A percentile compares a stretch with the other conserved stretches of the same genome.
phyloP scores from a whole-genome alignment of 2,113 vertebrate genomes.

The Campylomormyrus numenius region DNA sequence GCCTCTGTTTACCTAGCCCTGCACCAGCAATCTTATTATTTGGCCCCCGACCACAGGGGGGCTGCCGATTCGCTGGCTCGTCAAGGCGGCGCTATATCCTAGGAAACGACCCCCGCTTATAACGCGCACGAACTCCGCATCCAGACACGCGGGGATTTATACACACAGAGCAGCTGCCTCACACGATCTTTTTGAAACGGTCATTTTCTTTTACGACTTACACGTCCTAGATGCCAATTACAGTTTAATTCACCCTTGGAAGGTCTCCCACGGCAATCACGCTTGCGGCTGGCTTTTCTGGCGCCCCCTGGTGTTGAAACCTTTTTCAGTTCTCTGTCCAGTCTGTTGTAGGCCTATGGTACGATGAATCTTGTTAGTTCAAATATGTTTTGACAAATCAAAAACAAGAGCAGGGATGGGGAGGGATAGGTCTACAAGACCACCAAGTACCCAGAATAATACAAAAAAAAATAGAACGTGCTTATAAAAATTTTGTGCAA shows the following conservation, averaged over 20 bases:
- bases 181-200: neutral
- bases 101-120: conserved; percentile 45
- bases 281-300: neutral
- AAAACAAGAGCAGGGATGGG: neutral
- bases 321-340: neutral
- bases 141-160: conserved; percentile 20
- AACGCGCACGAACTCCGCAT: neutral
- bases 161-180: neutral
- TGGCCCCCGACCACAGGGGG: conserved; percentile 42
- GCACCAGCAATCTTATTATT: conserved; percentile 18
- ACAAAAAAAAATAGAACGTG: neutral
- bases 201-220: neutral
- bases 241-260: neutral
- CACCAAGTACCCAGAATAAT: neutral
- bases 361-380: neutral
- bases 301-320: conserved; percentile 14
- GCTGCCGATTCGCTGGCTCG: conserved; percentile 36
- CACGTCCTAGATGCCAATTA: neutral
- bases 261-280: neutral
- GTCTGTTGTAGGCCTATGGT: neutral
- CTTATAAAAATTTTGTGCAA: conserved; percentile 3
- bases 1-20: neutral
- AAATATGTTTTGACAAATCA: neutral
- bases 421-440: neutral
- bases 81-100: conserved; percentile 49